Conservation (phyloP, 2,113 vertebrate genomes). For the Lanius collurio region DNA sequence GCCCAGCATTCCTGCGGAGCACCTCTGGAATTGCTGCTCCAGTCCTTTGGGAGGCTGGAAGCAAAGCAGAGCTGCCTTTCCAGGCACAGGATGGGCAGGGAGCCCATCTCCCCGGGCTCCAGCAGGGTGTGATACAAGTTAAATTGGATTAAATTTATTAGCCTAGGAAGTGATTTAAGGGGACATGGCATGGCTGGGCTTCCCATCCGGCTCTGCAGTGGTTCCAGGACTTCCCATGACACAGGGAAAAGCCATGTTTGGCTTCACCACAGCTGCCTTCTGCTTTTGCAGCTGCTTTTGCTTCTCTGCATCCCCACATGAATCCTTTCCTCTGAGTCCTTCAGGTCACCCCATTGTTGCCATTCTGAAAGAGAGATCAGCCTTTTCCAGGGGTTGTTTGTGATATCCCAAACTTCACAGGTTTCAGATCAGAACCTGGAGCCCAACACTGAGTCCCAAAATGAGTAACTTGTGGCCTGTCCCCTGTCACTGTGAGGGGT, state of each 20-base stretch:
- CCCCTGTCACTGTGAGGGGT: not conserved
- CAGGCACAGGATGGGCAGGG: not conserved
- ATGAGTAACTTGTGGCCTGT: accelerated
- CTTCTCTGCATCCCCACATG: not conserved
- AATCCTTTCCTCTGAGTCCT: not conserved
- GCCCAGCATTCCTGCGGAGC: not conserved
- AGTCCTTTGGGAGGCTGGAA: not conserved
- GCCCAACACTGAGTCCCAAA: not conserved
- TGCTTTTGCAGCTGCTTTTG: not conserved
- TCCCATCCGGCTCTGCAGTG: not conserved
- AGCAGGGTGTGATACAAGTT: not conserved
- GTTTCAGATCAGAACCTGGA: not conserved
- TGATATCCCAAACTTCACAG: not conserved
- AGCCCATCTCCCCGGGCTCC: not conserved
- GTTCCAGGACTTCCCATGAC: not conserved
- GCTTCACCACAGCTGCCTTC: not conserved
- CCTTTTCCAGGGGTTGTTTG: not conserved
- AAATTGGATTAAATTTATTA: not conserved
- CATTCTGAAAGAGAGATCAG: no score
- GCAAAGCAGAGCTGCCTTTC: not conserved
- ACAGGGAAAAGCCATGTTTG: not conserved
- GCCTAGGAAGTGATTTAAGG: not conserved
- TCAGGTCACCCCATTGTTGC: not conserved
- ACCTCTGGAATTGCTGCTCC: not conserved
- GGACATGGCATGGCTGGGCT: not conserved